These are phyloP conservation scores for Heteractis magnifica DNA, from an alignment of 92 coral and sea anemone genomes.

Conservation along the genomic window DNA sequence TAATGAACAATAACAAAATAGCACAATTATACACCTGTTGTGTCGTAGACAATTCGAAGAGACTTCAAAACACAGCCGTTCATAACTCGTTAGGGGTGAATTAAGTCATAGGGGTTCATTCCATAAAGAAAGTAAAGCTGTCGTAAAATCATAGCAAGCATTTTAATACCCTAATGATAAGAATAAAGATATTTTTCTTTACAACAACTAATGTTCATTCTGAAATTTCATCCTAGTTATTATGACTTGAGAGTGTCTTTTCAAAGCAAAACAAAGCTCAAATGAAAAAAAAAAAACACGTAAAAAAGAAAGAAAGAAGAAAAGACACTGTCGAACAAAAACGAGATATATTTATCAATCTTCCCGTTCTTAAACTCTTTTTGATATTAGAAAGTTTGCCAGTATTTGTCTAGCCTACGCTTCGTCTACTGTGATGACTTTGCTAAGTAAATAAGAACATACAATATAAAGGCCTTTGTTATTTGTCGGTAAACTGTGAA, in stretches of 20 bases:
- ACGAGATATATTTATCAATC: no score
- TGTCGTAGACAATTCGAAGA: not conserved
- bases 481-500: slow-evolving; percentile 5
- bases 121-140: not conserved
- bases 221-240: no score
- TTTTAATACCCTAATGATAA: no score
- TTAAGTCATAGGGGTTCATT: not conserved
- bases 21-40: not conserved
- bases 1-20: not conserved
- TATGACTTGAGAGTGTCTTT: no score
- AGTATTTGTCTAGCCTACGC: not conserved
- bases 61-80: not conserved
- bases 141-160: not conserved
- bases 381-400: not conserved
- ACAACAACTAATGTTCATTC: no score
- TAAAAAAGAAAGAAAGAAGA: no score
- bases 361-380: no score
- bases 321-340: no score
- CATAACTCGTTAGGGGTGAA: not conserved
- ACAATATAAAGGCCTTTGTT: not conserved
- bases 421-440: not conserved
- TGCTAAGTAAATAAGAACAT: not conserved
- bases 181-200: no score
- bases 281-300: no score
- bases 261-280: no score